Conservation (phyloP, 2,113 vertebrate species). For the Aythya baeri region DNA sequence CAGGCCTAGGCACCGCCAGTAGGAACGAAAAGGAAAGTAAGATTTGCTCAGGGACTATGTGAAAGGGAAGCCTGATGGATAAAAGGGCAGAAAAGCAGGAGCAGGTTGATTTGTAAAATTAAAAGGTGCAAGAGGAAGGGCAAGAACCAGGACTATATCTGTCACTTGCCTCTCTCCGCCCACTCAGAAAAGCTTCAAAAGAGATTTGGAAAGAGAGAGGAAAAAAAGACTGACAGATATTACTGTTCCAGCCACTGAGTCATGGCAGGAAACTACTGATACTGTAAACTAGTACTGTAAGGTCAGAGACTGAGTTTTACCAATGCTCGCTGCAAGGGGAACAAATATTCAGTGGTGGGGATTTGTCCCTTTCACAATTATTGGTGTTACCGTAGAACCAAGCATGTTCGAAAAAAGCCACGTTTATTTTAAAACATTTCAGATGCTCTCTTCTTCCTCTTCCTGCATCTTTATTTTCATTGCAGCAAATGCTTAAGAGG, state of each 20-base stretch:
- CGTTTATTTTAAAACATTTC: background rate
- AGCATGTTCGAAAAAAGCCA: background rate
- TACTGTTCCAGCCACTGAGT: constrained; percentile 70
- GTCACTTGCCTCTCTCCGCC: background rate
- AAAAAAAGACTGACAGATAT: constrained; percentile 58
- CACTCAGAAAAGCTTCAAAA: constrained; percentile 59
- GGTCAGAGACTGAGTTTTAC: constrained; percentile 47
- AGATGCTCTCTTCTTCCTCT: background rate
- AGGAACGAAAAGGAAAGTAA: constrained; percentile 7
- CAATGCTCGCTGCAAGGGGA: background rate
- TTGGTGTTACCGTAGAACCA: background rate
- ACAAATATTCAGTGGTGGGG: background rate
- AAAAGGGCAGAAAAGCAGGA: background rate
- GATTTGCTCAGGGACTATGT: background rate
- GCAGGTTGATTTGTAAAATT: background rate
- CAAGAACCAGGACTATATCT: constrained; percentile 51
- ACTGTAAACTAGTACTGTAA: constrained; percentile 53
- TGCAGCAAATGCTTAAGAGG: background rate
- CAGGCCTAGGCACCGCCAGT: background rate
- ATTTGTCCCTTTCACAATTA: background rate
- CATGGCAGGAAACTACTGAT: constrained; percentile 70
- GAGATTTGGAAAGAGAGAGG: constrained; percentile 59
- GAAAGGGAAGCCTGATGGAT: background rate
- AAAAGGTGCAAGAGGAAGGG: background rate
- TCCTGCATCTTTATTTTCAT: background rate